These are phyloP conservation scores for Ptyas mucosa DNA, from an alignment of 2,113 vertebrate genomes.

Conservation along the genomic window DNA sequence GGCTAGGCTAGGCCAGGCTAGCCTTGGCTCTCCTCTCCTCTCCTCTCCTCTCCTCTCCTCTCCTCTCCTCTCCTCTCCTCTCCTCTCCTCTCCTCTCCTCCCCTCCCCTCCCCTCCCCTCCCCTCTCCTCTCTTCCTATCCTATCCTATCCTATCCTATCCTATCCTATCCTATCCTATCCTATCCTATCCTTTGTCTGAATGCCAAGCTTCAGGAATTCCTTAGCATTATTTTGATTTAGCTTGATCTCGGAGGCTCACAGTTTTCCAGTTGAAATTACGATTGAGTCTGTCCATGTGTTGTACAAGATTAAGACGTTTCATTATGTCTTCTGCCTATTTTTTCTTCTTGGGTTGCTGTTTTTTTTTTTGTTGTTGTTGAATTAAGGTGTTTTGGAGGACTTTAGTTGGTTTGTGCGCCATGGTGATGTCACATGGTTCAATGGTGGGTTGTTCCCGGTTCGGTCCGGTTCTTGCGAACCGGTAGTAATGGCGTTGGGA, in stretches of 20 bases:
- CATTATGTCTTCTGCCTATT: background rate
- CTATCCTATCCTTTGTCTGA: background rate
- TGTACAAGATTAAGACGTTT: background rate
- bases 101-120: no score
- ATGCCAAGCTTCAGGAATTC: background rate
- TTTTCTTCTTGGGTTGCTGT: background rate
- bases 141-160: no score
- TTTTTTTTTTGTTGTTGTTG: background rate
- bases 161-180: no score
- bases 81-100: no score
- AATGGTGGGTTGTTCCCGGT: no score
- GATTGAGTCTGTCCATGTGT: background rate
- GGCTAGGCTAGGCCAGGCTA: no score
- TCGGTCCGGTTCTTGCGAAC: no score
- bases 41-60: no score
- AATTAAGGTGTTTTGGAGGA: background rate
- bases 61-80: no score
- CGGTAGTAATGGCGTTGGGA: no score
- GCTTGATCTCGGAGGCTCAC: background rate
- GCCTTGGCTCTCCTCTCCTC: no score
- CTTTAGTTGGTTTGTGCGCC: background rate
- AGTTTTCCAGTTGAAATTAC: background rate
- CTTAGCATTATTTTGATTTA: background rate
- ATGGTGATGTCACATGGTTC: background rate
- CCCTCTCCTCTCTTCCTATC: no score